Conservation (phyloP, 1,140 invertebrate species). For the Drosophila bocki region DNA sequence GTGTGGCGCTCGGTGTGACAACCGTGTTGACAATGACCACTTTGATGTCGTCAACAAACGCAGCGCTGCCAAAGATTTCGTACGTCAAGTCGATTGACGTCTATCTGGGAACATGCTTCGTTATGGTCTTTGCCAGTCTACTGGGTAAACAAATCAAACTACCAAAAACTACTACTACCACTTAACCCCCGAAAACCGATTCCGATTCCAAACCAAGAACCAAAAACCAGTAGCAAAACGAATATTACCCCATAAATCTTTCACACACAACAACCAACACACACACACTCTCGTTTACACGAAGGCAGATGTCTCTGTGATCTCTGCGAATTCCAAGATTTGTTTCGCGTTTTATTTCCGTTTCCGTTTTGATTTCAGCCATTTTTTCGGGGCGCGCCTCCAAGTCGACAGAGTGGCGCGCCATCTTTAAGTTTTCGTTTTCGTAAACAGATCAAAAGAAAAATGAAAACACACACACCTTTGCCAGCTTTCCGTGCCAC, state of each 20-base stretch:
- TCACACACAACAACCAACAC: constrained; percentile 34
- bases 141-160: constrained; percentile 90
- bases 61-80: constrained; percentile 98
- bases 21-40: constrained; percentile 99
- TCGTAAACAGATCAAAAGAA: constrained; percentile 11
- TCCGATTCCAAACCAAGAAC: constrained; percentile 46
- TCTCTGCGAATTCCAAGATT: constrained; percentile 10
- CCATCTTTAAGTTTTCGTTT: constrained; percentile 40
- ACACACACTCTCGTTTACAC: constrained; percentile 22
- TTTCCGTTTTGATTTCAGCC: constrained; percentile 36
- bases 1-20: constrained; percentile 98
- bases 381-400: constrained; percentile 11
- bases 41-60: constrained; percentile 99
- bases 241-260: constrained; percentile 59
- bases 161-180: constrained; percentile 52
- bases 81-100: constrained; percentile 99
- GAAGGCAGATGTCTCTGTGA: constrained; percentile 7
- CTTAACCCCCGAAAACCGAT: constrained; percentile 46
- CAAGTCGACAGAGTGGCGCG: constrained; percentile 6
- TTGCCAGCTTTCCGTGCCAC: constrained; percentile 65
- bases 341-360: constrained; percentile 32
- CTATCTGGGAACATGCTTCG: constrained; percentile 98
- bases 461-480: constrained; percentile 28
- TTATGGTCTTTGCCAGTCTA: constrained; percentile 98
- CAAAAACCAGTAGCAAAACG: constrained; percentile 57